Evolutionary conservation across 2,888 invertebrate species (phyloP), one percentile per base, ranked within the genome.

Genomic region (Psylliodes chrysocephalus): DNA sequence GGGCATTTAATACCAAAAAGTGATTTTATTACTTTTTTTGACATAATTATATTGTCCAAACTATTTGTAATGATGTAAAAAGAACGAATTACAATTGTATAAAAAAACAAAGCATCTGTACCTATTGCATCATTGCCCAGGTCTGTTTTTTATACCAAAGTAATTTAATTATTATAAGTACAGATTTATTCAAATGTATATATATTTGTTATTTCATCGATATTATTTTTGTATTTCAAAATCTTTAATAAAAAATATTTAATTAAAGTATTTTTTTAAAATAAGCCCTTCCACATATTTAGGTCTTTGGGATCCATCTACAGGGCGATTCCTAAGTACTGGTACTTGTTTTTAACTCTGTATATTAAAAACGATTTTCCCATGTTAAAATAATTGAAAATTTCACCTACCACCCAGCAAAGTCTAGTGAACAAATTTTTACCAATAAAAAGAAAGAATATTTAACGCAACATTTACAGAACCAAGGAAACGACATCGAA

Each of bases 141-240:
- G 33, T 8, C 10, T n/a, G 6, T 49, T 47, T 33, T 33, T 17
- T 51, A 17, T 33, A 51, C 51, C 51, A 51, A 51, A 51, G 33
- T 35, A 7, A 14, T 52, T 2, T 14, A 15, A 14, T n/a, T 8
- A 17, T 17, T 33, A 30, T 51, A 46, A 22, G 12, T 6, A 10
- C 46, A 10, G n/a, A 51, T 30, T 28, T 4, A 18, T 18, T 7
- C 3, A 18, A 28, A 17, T 51, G 15, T 30, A 51, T 14, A 52
- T 38, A 52, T 52, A 18, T 35, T 17, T 52, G 25, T 49, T 25
- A 28, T 28, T 3, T 38, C 10, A 18, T 52, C 22, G 40, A 52
- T 52, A 52, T 54, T 54, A 54, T 54, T 54, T 54, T 54, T 54
- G 53, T 54, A 54, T 54, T 25, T 54, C 25, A n/a, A 12, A 19